Base-by-base conservation (phyloP, 1,140 invertebrate species). In the Caenorhabditis briggsae region DNA sequence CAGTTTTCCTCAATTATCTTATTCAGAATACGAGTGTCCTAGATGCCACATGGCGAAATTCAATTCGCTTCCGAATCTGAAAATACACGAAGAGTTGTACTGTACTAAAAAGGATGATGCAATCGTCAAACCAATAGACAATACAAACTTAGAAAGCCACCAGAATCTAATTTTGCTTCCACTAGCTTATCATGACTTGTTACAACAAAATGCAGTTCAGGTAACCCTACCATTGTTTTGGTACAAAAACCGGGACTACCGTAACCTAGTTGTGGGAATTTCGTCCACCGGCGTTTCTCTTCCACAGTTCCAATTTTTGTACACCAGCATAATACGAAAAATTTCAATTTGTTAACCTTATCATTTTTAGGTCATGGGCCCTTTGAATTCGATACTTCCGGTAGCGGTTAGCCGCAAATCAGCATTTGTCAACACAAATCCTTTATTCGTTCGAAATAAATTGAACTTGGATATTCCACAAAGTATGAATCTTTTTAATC, bases 21-120 rank as follows among this genome's bases (percentile, higher is more conserved):
- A 25, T 78, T 48, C 20, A 78, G 70, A 78, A 50, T 50, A 53
- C 9, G 70, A 50, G 23, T 78, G 70, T 23, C 14, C 70, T 18
- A 48, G 53, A 23, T 78, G 70, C 33, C 46, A 78, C 46, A 23
- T 50, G 70, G 70, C 70, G 18, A 78, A 78, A 23, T 78, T 78
- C 70, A 50, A 78, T 12, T 78, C 70, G 2, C 46, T 50, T 7
- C 7, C 50, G 1, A 78, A 78, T 78, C 18, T 78, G 46, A 78
- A 78, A 50, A n/a, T 50, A 6, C 70, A 78, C 33, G 46, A 78
- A 48, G 70, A 78, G 7, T 12, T 78, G 18, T 78, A 78, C 46
- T 78, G 70, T n/a, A 78, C 12, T 0, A 18, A 18, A 8, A 46
- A 70, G 64, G 23, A 70, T 12, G 8, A 33, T 33, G 56, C 18